phyloP scores from a whole-genome alignment of 1,140 invertebrate genomes.

The Ridgeia piscesae region DNA sequence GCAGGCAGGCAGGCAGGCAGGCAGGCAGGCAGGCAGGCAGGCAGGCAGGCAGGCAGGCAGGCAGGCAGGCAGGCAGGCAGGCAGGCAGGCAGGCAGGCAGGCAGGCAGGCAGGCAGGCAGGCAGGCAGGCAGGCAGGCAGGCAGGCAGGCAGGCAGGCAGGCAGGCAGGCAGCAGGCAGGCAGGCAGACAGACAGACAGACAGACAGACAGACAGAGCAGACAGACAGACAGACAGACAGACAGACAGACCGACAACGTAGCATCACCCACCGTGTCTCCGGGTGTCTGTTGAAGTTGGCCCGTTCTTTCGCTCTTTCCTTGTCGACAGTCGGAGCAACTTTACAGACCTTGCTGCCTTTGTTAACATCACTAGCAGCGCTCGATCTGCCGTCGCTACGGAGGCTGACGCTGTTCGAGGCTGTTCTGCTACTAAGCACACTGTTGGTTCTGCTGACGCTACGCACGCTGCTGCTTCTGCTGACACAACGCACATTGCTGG shows the following conservation, averaged over 20 bases:
- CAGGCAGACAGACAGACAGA: too few relatives aligned
- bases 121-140: too few relatives aligned
- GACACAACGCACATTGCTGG: background rate
- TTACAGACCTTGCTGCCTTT: background rate
- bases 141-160: too few relatives aligned
- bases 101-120: too few relatives aligned
- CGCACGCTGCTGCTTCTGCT: background rate
- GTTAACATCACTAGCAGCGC: background rate
- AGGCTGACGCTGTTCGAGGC: background rate
- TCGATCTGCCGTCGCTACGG: background rate
- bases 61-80: too few relatives aligned
- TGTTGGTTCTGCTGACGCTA: background rate
- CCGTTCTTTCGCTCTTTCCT: background rate
- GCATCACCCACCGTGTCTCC: background rate
- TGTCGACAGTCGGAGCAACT: background rate
- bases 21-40: too few relatives aligned
- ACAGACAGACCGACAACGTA: too few relatives aligned
- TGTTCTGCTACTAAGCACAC: too few relatives aligned
- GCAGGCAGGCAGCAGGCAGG: too few relatives aligned
- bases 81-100: too few relatives aligned
- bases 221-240: background rate
- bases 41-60: too few relatives aligned
- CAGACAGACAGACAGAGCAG: background rate
- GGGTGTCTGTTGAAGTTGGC: background rate
- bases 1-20: too few relatives aligned